phyloP scores from a whole-genome alignment of 2,888 invertebrate genomes.

The Ryuthela nishihirai region DNA sequence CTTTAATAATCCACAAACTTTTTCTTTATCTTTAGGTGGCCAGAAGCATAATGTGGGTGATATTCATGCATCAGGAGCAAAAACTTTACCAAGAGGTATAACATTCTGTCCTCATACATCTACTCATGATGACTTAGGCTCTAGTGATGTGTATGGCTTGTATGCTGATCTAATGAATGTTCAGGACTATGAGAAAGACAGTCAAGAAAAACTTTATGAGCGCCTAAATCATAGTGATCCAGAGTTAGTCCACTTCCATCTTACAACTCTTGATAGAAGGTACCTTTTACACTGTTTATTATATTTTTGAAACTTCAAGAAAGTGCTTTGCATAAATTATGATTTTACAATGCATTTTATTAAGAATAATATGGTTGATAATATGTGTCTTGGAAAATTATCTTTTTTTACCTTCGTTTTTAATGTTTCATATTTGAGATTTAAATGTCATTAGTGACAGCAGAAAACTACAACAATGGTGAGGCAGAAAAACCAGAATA shows the following conservation, averaged over 20 bases:
- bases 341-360: no score
- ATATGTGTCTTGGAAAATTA: no score
- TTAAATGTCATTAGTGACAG: no score
- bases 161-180: conserved; percentile 87
- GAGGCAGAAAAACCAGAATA: no score
- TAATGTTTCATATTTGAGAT: no score
- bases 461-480: no score
- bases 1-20: background rate
- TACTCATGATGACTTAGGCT: conserved; percentile 49
- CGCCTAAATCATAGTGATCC: conserved; percentile 75
- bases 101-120: conserved; percentile 28
- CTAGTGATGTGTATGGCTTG: conserved; percentile 80
- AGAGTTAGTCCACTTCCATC: conserved; percentile 58
- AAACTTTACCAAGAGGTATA: conserved; percentile 36
- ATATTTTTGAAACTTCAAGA: no score
- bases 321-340: no score
- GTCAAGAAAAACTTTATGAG: conserved; percentile 69
- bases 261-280: conserved; percentile 34
- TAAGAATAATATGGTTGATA: no score
- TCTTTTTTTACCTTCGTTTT: no score
- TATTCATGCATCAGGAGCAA: conserved; percentile 36
- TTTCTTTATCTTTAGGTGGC: background rate
- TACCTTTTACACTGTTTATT: no score
- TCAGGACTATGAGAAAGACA: conserved; percentile 78
- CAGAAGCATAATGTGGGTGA: conserved; percentile 16